Evolutionary conservation across 2,888 invertebrate genomes (phyloP), one percentile per base, ranked within the genome.

Genomic region (Pristionchus japonicus): DNA sequence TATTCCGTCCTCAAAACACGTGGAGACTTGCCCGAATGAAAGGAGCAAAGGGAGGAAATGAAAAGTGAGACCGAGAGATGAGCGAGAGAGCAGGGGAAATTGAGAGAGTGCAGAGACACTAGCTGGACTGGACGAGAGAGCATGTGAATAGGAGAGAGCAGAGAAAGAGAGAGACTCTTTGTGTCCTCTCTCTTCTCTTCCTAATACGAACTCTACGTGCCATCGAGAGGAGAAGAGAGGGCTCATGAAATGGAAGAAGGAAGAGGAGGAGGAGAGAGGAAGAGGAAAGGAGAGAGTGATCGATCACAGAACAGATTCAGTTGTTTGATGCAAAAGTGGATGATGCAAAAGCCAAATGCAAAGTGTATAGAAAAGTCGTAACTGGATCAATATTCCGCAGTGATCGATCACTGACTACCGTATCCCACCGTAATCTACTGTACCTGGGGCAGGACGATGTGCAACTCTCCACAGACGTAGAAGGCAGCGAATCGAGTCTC

Each of bases 141-240:
- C 1, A n/a, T 31, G 74, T 15, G 74, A 0, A n/a, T 17, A 43
- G 74, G 74, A 77, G 74, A 77, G 43, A 77, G 74, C 3, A 43
- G 74, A 43, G 37, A 77, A 37, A 77, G 67, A 70, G 64, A 31
- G 64, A 37, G 20, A 1, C 20, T 43, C 17, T 77, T 77, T n/a
- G 74, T 40, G 40, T 43, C n/a, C 74, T 43, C n/a, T 17, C 43
- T 37, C 64, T 31, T 31, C 74, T 43, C 74, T 17, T 31, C 43
- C 74, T 77, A 77, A 43, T 77, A 77, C 74, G 74, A 77, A 77
- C 74, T 27, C 3, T 77, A 77, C 74, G 74, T 77, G 74, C 37
- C 74, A 77, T 77, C 43, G 74, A 77, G 43, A n/a, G n/a, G n/a
- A n/a, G n/a, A n/a, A n/a, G n/a, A n/a, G n/a, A 31, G 74, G 74